Evolutionary conservation across 2,797 vertebrate species (phyloP).

Genomic region (Chaenodraco wilsoni): DNA sequence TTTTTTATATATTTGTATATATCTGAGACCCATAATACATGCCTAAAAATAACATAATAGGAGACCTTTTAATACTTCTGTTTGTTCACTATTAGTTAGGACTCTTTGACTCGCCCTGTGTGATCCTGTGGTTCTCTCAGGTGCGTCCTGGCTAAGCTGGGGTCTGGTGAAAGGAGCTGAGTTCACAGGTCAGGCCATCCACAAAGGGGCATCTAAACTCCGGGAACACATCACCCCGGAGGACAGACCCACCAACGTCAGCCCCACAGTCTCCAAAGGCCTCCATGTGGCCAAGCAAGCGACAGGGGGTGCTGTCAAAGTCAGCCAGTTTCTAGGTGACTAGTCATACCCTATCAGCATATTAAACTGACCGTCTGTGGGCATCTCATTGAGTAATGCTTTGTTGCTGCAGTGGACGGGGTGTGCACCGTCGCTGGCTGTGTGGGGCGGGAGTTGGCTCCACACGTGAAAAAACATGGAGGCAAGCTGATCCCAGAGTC

Average conservation of each 20-base stretch:
- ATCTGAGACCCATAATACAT: too few relatives aligned
- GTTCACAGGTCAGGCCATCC: constrained; percentile 94
- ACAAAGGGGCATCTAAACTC: constrained; percentile 95
- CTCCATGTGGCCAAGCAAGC: constrained; percentile 96
- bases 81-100: not conserved
- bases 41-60: too few relatives aligned
- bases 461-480: constrained; percentile 96
- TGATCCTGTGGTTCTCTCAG: constrained; percentile 70
- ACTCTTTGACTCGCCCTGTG: not conserved
- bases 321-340: constrained; percentile 97
- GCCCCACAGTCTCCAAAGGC: constrained; percentile 90
- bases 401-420: constrained; percentile 89
- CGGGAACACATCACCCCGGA: constrained; percentile 96
- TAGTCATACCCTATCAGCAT: constrained; percentile 9
- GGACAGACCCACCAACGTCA: constrained; percentile 92
- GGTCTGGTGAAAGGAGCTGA: constrained; percentile 96
- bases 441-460: constrained; percentile 93
- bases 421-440: constrained; percentile 91
- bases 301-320: constrained; percentile 95
- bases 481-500: constrained; percentile 96
- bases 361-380: constrained; percentile 23
- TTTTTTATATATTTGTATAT: too few relatives aligned
- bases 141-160: constrained; percentile 98
- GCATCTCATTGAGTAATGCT: constrained; percentile 42
- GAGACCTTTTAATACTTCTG: not conserved